Evolutionary conservation across 2,888 invertebrate genomes (phyloP), one percentile per base, ranked within the genome.

Genomic region (Lasioglossum leucozonium): DNA sequence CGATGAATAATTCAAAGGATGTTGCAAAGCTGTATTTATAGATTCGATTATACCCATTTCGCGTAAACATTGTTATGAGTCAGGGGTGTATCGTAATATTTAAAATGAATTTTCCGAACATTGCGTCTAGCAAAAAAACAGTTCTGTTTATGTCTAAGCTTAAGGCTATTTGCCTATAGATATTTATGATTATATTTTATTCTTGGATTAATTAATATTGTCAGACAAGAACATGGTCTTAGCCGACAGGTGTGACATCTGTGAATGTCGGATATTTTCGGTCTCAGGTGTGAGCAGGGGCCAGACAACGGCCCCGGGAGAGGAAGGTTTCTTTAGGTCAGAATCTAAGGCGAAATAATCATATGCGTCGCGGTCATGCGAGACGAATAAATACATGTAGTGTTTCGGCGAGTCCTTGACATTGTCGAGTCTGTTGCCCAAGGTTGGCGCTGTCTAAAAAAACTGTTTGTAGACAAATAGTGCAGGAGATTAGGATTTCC

Each of bases 281-380:
- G n/a, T n/a, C n/a, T n/a, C n/a, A n/a, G n/a, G n/a, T n/a, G n/a
- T n/a, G n/a, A n/a, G n/a, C n/a, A n/a, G n/a, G n/a, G n/a, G n/a
- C n/a, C n/a, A n/a, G n/a, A n/a, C n/a, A n/a, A n/a, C n/a, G n/a
- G n/a, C n/a, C n/a, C n/a, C n/a, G n/a, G n/a, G n/a, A n/a, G n/a
- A n/a, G n/a, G n/a, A n/a, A n/a, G n/a, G n/a, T n/a, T n/a, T n/a
- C n/a, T n/a, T n/a, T n/a, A 71, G 71, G 71, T 71, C 44, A n/a
- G 5, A 11, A n/a, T 40, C 87, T 55, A 72, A 77, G 40, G 72
- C 47, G 79, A 84, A 81, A 82, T 79, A 85, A 89, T 80, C 77
- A 83, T 81, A 84, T 69, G 55, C 78, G 55, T 37, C 74, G 79
- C 51, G 79, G 85, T 85, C 84, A 82, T 86, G 85, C 84, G 37